phyloP scores from a whole-genome alignment of 1,140 invertebrate genomes.

The Camponotus vicinus region DNA sequence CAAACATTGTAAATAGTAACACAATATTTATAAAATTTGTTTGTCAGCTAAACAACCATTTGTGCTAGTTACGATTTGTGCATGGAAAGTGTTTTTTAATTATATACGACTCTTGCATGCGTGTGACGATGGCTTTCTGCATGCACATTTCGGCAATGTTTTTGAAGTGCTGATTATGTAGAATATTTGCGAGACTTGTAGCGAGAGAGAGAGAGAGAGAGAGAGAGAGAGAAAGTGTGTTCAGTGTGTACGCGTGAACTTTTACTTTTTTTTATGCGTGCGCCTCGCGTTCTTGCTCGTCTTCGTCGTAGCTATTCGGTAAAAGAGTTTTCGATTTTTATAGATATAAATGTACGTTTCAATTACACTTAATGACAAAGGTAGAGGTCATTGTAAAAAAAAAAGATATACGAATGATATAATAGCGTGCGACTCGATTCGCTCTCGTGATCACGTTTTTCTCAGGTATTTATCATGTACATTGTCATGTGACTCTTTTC shows the following conservation, averaged over 20 bases:
- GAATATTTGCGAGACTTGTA: constrained; percentile 33
- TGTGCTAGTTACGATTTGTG: constrained; percentile 2
- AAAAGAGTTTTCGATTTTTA: constrained; percentile 22
- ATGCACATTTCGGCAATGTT: constrained; percentile 10
- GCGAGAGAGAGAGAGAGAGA: neutral
- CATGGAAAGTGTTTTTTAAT: neutral
- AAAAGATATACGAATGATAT: constrained; percentile 13
- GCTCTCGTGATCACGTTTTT: constrained; percentile 71
- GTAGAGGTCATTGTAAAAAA: constrained; percentile 44
- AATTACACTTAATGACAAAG: constrained; percentile 12
- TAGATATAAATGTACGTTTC: constrained; percentile 14
- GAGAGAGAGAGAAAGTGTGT: constrained; percentile 7
- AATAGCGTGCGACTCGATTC: constrained; percentile 32
- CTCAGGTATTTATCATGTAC: constrained; percentile 73
- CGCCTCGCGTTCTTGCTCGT: neutral
- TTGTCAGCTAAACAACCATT: neutral
- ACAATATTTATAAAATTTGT: neutral
- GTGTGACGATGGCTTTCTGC: neutral
- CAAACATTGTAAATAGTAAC: neutral
- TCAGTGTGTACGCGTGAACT: constrained; percentile 38
- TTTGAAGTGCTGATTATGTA: neutral
- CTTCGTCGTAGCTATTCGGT: neutral
- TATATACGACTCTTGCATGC: neutral
- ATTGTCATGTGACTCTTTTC: constrained; percentile 59
- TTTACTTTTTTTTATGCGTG: constrained; percentile 60